Percentiles rank a stretch among this genome's conserved stretches.
These are phyloP conservation scores for Lymantria monacha DNA, from an alignment of 2,888 invertebrate species.

Conservation along the genomic window DNA sequence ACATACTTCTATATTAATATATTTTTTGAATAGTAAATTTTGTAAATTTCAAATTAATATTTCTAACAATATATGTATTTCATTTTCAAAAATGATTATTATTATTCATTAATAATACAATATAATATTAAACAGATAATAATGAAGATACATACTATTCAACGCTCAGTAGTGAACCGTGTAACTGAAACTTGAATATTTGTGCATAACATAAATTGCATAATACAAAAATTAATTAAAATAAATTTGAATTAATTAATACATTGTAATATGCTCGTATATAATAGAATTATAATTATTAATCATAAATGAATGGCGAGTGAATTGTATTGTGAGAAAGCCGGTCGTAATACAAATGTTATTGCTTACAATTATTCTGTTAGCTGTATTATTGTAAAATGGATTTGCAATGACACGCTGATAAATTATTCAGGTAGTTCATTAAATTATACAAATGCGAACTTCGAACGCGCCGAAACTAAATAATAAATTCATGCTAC, in stretches of 20 bases:
- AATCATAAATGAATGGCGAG: conserved; percentile 17
- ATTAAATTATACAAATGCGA: conserved; percentile 15
- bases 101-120: too few species aligned
- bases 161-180: too few species aligned
- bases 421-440: conserved; percentile 13
- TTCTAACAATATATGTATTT: too few species aligned
- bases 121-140: too few species aligned
- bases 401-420: conserved; percentile 14
- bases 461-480: not conserved
- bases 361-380: not conserved
- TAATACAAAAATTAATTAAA: not conserved
- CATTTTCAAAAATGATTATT: too few species aligned
- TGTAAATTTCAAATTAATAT: too few species aligned
- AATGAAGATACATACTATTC: too few species aligned
- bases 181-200: too few species aligned
- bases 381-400: conserved; percentile 2
- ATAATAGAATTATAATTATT: conserved; percentile 13
- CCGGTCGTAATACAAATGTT: conserved; percentile 9
- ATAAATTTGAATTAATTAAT: not conserved
- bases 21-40: too few species aligned
- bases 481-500: not conserved
- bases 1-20: too few species aligned
- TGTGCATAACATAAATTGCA: not conserved
- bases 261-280: conserved; percentile 5
- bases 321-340: conserved; percentile 20